These are phyloP conservation scores for Phorcus lineatus DNA, from an alignment of 2,888 invertebrate species.

Conservation along the genomic window DNA sequence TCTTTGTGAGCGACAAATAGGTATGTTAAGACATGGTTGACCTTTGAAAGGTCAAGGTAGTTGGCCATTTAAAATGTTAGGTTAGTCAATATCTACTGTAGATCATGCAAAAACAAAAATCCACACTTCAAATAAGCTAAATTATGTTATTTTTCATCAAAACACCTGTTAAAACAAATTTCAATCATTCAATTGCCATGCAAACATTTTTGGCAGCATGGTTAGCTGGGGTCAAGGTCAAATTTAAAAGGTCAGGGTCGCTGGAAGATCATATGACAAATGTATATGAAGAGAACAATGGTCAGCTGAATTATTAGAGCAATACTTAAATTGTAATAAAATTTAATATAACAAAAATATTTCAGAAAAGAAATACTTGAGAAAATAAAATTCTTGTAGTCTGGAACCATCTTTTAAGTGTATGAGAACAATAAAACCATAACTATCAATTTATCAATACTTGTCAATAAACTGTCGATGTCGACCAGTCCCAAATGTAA, in stretches of 20 bases:
- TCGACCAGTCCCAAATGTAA: no score
- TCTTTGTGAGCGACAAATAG: no score
- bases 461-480: no score
- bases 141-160: not conserved
- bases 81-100: not conserved
- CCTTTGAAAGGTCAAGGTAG: no score
- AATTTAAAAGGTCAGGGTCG: not conserved
- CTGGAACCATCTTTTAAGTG: not conserved
- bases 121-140: slow-evolving; percentile 15
- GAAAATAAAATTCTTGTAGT: not conserved
- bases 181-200: slow-evolving; percentile 12
- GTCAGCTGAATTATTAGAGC: not conserved
- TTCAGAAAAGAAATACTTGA: not conserved
- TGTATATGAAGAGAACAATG: not conserved
- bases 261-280: slow-evolving; percentile 6
- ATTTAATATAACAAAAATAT: not conserved
- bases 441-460: no score
- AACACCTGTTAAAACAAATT: slow-evolving; percentile 7
- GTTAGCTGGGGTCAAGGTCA: slow-evolving; percentile 21
- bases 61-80: not conserved
- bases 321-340: not conserved
- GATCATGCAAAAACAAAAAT: slow-evolving; percentile 17
- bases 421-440: not conserved
- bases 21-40: no score
- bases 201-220: slow-evolving; percentile 6